Evolutionary conservation across 2,797 vertebrate genomes (phyloP).

Genomic region (Paratrypauchen microcephalus): DNA sequence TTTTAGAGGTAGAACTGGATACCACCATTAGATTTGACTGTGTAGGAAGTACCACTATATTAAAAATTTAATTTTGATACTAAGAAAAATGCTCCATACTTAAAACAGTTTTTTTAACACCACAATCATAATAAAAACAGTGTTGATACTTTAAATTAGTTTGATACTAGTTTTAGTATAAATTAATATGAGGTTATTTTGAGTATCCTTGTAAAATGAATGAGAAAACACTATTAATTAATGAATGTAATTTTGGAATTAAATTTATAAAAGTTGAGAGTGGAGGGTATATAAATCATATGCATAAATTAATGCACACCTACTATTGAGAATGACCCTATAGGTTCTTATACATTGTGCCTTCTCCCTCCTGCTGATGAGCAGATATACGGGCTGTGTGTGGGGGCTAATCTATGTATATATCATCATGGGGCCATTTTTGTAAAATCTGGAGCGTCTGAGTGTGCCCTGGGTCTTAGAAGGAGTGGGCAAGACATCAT

Average conservation of each 20-base stretch:
- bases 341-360: constrained; percentile 41
- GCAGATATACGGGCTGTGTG: constrained; percentile 47
- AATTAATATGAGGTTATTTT: too few relatives aligned
- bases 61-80: too few relatives aligned
- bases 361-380: constrained; percentile 41
- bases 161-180: too few relatives aligned
- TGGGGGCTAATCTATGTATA: constrained; percentile 57
- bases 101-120: too few relatives aligned
- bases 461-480: constrained; percentile 65
- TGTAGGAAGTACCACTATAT: neutral
- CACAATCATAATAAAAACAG: too few relatives aligned
- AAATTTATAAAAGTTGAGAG: neutral
- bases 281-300: neutral
- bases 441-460: constrained; percentile 67
- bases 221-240: too few relatives aligned
- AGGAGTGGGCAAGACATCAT: constrained; percentile 52
- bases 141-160: too few relatives aligned
- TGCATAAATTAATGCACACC: neutral
- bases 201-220: too few relatives aligned
- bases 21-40: neutral
- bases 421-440: constrained; percentile 62
- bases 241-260: neutral
- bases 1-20: neutral
- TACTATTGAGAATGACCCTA: neutral
- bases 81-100: too few relatives aligned